Evolutionary conservation across 2,888 invertebrate species (phyloP), one percentile per base, ranked within the genome.

Genomic region (Drosophila trichaetosa): DNA sequence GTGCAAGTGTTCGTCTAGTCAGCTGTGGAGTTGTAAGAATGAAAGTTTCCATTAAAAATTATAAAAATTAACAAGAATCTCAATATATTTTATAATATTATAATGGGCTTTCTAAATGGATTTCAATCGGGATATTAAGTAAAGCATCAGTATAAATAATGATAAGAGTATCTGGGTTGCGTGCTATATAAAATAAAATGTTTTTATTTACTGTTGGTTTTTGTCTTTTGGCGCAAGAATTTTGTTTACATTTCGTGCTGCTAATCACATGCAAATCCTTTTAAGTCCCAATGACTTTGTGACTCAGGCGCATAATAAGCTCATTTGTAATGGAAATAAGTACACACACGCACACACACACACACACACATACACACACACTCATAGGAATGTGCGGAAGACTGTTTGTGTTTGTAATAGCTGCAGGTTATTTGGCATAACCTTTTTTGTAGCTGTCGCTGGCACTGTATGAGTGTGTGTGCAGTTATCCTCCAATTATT

Each of bases 251-350:
- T 82, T 85, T 82, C 64, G 82, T 72, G 72, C 78, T 82, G 90
- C 87, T 87, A 87, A 87, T 87, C 87, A 87, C 89, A 87, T 87
- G 87, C 87, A 87, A 87, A 87, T 87, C 87, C 90, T 83, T 87
- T 87, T 90, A 87, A 90, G 90, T 86, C 89, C 89, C 83, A 79
- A 86, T 90, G 90, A 89, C 87, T 87, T 87, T 87, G 83, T 82
- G 87, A 89, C 84, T 87, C 76, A 82, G 75, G 83, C 90, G 79
- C 76, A 90, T 87, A 87, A 87, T 87, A 87, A 90, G 90, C 90
- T 89, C 90, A 87, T 87, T 87, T 87, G 87, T 82, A 83, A 82
- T 80, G 82, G 78, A 80, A 82, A 82, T 83, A 79, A 80, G 82
- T 70, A 77, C 61, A 69, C 72, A 72, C 68, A 51, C 65, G 54